Conservation (phyloP, 2,797 vertebrate genomes). For the Selene dorsalis region DNA sequence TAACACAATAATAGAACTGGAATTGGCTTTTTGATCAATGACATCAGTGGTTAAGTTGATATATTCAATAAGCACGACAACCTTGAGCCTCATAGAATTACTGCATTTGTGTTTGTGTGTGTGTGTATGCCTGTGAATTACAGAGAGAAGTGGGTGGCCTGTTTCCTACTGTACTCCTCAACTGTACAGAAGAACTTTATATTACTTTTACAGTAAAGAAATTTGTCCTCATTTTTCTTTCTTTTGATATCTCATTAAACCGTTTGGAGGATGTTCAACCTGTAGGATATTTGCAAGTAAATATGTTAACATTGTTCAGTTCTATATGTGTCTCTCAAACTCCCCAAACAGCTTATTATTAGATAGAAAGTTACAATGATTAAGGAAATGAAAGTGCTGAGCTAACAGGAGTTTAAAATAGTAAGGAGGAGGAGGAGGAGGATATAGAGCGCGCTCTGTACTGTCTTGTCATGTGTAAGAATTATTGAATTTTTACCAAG, state of each 20-base stretch:
- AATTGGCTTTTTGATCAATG: constrained; percentile 88
- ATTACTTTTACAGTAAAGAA: neutral
- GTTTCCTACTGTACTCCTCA: constrained; percentile 28
- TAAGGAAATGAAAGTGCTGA: constrained; percentile 41
- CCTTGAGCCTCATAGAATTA: constrained; percentile 79
- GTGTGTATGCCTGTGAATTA: constrained; percentile 38
- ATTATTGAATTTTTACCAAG: constrained; percentile 54
- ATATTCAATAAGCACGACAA: constrained; percentile 84
- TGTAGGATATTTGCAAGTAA: constrained; percentile 32
- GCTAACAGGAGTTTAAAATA: constrained; percentile 41
- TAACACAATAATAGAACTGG: constrained; percentile 84
- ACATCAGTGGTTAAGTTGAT: constrained; percentile 85
- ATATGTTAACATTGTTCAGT: constrained; percentile 29
- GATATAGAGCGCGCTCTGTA: constrained; percentile 31
- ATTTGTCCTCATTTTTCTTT: constrained; percentile 29
- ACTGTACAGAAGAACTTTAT: constrained; percentile 34
- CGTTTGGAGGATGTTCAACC: constrained; percentile 21
- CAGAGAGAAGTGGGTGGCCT: constrained; percentile 10
- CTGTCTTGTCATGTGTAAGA: constrained; percentile 65
- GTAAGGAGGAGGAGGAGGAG: constrained; percentile 13
- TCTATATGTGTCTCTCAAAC: constrained; percentile 27
- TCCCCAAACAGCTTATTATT: constrained; percentile 44
- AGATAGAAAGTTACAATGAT: constrained; percentile 44
- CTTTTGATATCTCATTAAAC: constrained; percentile 35
- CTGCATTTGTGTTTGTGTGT: constrained; percentile 32